phyloP scores from a whole-genome alignment of 1,140 invertebrate species.

The Drosophila novamexicana region DNA sequence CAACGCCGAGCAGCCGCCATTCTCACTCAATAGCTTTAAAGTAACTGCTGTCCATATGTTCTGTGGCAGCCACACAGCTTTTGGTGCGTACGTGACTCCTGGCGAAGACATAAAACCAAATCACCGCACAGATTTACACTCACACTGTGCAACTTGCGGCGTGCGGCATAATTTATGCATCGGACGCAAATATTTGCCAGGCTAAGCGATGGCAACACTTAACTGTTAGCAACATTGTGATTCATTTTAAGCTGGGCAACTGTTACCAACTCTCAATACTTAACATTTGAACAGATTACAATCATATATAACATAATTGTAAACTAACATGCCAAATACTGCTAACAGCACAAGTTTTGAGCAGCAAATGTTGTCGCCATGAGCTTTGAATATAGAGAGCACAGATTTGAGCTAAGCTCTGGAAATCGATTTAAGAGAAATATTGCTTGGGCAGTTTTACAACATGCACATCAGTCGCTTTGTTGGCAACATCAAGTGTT shows the following conservation, averaged over 20 bases:
- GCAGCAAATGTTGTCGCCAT: too few species aligned
- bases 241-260: background rate
- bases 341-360: too few species aligned
- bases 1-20: too few species aligned
- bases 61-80: constrained; percentile 12
- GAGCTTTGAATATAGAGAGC: background rate
- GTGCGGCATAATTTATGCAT: constrained; percentile 13
- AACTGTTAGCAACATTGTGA: background rate
- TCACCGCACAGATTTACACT: constrained; percentile 39
- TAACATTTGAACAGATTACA: background rate
- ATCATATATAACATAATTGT: too few species aligned
- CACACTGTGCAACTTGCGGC: constrained; percentile 11
- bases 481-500: background rate
- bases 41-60: constrained; percentile 3
- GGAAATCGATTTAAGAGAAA: too few species aligned
- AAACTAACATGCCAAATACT: too few species aligned
- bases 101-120: constrained; percentile 22
- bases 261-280: too few species aligned
- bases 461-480: background rate
- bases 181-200: constrained; percentile 6
- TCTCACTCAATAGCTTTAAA: background rate
- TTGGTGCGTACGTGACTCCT: constrained; percentile 39
- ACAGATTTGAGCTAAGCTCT: background rate
- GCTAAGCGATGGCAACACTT: constrained; percentile 20
- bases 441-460: background rate